Conservation (phyloP, 2,797 vertebrate genomes). For the Nannoperca australis region DNA sequence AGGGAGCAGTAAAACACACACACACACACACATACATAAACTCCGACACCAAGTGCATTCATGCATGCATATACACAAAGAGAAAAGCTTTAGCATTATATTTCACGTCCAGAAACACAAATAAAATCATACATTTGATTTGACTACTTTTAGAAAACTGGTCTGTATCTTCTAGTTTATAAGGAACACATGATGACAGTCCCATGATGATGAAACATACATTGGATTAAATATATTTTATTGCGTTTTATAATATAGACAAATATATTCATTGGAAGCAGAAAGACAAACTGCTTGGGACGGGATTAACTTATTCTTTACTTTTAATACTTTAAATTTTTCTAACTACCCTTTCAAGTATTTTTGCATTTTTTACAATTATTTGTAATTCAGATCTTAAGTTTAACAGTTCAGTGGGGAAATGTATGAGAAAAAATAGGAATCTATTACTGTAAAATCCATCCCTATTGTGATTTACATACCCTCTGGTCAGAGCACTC, state of each 20-base stretch:
- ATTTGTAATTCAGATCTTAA: no score
- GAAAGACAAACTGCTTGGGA: neutral
- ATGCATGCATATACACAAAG: neutral
- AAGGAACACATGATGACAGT: constrained; percentile 4
- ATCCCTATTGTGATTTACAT: constrained; percentile 12
- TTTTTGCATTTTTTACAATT: neutral
- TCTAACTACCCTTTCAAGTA: neutral
- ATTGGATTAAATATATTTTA: constrained; percentile 2
- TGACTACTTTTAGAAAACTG: constrained; percentile 11
- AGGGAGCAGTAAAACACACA: constrained; percentile 49
- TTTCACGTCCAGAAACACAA: constrained; percentile 23
- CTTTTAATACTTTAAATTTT: neutral
- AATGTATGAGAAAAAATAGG: neutral
- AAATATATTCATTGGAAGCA: constrained; percentile 1
- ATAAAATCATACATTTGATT: constrained; percentile 21
- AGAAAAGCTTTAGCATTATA: neutral
- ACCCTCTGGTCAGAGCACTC: neutral
- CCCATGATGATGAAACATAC: neutral
- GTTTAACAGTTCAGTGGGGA: neutral
- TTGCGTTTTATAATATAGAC: neutral
- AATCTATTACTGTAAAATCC: constrained; percentile 4
- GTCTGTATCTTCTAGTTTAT: constrained; percentile 19
- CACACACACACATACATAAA: constrained; percentile 13
- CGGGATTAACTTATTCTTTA: neutral
- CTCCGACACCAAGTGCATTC: neutral